A percentile compares a stretch with the other conserved stretches of the same genome.
These are phyloP conservation scores for Gulo gulo DNA, from an alignment of 2,113 vertebrate genomes.

Conservation along the genomic window DNA sequence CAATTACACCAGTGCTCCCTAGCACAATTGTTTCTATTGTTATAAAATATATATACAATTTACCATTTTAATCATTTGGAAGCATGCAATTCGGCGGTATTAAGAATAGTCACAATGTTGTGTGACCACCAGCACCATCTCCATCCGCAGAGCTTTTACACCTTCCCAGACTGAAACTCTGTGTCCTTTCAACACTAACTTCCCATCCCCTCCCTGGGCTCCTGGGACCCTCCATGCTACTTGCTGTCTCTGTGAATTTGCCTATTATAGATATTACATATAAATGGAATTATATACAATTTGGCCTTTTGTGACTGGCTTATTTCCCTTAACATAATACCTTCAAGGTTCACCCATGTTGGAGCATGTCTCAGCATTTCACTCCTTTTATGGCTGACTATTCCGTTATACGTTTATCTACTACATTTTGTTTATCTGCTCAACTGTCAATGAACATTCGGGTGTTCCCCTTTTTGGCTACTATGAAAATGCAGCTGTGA, in stretches of 20 bases:
- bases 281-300: not conserved
- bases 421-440: not conserved
- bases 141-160: no score
- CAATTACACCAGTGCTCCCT: not conserved
- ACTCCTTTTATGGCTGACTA: not conserved
- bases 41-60: not conserved
- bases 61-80: not conserved
- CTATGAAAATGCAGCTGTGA: no score
- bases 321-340: not conserved
- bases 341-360: not conserved
- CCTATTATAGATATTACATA: not conserved
- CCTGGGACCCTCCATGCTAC: not conserved
- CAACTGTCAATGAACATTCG: not conserved
- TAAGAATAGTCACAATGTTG: no score
- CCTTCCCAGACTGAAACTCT: not conserved
- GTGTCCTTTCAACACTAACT: not conserved
- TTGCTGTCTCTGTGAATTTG: not conserved
- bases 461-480: not conserved
- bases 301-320: not conserved
- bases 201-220: not conserved
- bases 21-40: rapidly evolving
- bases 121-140: not conserved
- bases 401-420: rapidly evolving
- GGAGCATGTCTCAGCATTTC: not conserved
- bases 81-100: not conserved